These are phyloP conservation scores for Drosophila pectinifera DNA, from an alignment of 1,140 invertebrate species.

Conservation along the genomic window DNA sequence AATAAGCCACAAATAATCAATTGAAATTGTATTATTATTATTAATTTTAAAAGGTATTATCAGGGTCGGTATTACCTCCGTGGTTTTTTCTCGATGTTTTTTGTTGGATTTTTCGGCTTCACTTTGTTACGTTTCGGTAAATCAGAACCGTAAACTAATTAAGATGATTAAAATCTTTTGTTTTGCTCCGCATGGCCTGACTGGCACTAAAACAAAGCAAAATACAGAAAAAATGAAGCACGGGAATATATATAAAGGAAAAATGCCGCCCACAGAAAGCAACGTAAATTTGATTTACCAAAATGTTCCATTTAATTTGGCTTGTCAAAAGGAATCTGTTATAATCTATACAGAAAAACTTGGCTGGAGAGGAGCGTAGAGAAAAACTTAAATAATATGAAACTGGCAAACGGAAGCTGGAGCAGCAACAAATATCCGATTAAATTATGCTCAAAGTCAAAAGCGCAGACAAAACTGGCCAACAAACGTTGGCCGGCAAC, in stretches of 20 bases:
- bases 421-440: slow-evolving; percentile 77
- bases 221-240: background rate
- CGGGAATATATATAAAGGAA: slow-evolving; percentile 1
- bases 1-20: too few relatives aligned
- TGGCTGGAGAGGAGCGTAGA: slow-evolving; percentile 5
- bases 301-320: slow-evolving; percentile 60
- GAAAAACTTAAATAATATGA: slow-evolving; percentile 75
- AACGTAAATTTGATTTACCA: slow-evolving; percentile 59
- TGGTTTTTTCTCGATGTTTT: background rate
- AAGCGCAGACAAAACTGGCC: slow-evolving; percentile 76
- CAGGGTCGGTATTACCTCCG: background rate
- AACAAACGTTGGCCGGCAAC: slow-evolving; percentile 63
- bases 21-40: too few relatives aligned
- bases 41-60: background rate
- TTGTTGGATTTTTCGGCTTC: slow-evolving; percentile 17
- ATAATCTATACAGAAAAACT: slow-evolving; percentile 45
- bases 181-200: slow-evolving; percentile 21
- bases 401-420: slow-evolving; percentile 55
- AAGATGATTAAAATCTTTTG: slow-evolving; percentile 78
- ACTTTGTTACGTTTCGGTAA: slow-evolving; percentile 36
- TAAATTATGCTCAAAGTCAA: slow-evolving; percentile 83
- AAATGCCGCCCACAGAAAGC: slow-evolving; percentile 11
- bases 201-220: background rate
- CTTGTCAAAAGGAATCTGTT: slow-evolving; percentile 60
- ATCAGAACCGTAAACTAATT: slow-evolving; percentile 75